These are phyloP conservation scores for Rhogogaster chlorosoma DNA, from an alignment of 2,888 invertebrate species.

Conservation along the genomic window DNA sequence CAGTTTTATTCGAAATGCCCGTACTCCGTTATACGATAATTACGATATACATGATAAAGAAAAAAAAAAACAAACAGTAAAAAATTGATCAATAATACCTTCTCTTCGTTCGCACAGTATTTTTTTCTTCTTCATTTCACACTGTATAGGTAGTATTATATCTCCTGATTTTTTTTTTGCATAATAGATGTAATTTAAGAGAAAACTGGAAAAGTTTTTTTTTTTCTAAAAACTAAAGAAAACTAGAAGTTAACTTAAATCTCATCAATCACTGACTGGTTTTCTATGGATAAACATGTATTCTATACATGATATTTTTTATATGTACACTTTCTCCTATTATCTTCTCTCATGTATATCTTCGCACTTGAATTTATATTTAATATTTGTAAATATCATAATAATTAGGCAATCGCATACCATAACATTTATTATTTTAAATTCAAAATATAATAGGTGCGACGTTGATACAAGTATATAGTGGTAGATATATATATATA, in stretches of 20 bases:
- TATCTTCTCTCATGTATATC: neutral
- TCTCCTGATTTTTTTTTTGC: neutral
- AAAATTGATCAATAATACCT: neutral
- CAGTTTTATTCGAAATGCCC: neutral
- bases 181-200: neutral
- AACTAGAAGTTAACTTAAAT: neutral
- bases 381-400: neutral
- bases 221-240: neutral
- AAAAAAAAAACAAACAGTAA: too few species aligned
- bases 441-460: neutral
- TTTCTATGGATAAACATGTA: neutral
- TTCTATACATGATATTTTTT: neutral
- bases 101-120: neutral
- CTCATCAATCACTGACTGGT: neutral
- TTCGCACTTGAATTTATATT: neutral
- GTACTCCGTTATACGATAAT: neutral
- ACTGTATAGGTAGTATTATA: too few species aligned
- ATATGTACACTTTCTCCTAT: neutral
- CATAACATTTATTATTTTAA: neutral
- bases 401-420: neutral
- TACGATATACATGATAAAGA: neutral
- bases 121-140: too few species aligned
- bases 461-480: neutral
- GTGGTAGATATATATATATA: too few species aligned
- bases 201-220: neutral